Conservation (phyloP, 1,140 invertebrate genomes). For the Aphelenchoides fujianensis region DNA sequence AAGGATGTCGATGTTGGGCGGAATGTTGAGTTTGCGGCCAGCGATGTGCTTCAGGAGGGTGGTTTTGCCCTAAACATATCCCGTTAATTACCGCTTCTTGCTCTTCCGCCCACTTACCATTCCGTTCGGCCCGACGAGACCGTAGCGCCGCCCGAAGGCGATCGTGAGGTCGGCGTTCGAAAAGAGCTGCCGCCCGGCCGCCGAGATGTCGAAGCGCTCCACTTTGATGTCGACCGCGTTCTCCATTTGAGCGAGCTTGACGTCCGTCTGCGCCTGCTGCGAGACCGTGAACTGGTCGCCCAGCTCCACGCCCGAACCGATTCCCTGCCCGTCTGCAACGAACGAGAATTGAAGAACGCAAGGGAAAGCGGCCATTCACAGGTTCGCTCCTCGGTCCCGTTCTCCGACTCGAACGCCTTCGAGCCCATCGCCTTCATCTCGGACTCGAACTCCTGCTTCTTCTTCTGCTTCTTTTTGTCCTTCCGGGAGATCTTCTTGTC, state of each 20-base stretch:
- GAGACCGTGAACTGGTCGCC: slow-evolving; percentile 94
- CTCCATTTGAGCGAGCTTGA: slow-evolving; percentile 79
- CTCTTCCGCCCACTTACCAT: slow-evolving; percentile 71
- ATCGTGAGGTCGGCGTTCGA: slow-evolving; percentile 92
- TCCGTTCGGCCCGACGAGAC: slow-evolving; percentile 95
- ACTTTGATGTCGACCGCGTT: slow-evolving; percentile 94
- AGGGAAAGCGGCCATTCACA: slow-evolving; percentile 71
- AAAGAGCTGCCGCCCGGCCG: slow-evolving; percentile 94
- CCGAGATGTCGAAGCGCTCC: slow-evolving; percentile 95
- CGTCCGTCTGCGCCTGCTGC: slow-evolving; percentile 77
- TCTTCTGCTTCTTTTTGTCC: slow-evolving; percentile 89
- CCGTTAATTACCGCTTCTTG: too few relatives aligned
- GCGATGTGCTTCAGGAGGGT: slow-evolving; percentile 82
- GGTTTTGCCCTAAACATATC: too few relatives aligned
- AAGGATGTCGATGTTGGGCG: slow-evolving; percentile 91
- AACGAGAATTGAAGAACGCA: not conserved
- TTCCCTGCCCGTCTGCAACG: slow-evolving; percentile 39
- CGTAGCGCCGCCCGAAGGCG: slow-evolving; percentile 87
- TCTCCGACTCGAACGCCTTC: slow-evolving; percentile 36
- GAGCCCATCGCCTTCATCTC: slow-evolving; percentile 76
- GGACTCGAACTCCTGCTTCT: slow-evolving; percentile 79
- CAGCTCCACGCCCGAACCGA: slow-evolving; percentile 72
- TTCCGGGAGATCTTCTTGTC: slow-evolving; percentile 78
- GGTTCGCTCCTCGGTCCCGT: slow-evolving; percentile 73
- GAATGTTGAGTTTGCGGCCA: slow-evolving; percentile 79